Evolutionary conservation across 2,888 invertebrate genomes (phyloP), one percentile per base, ranked within the genome.

Genomic region (Aleiodes leptofemur): DNA sequence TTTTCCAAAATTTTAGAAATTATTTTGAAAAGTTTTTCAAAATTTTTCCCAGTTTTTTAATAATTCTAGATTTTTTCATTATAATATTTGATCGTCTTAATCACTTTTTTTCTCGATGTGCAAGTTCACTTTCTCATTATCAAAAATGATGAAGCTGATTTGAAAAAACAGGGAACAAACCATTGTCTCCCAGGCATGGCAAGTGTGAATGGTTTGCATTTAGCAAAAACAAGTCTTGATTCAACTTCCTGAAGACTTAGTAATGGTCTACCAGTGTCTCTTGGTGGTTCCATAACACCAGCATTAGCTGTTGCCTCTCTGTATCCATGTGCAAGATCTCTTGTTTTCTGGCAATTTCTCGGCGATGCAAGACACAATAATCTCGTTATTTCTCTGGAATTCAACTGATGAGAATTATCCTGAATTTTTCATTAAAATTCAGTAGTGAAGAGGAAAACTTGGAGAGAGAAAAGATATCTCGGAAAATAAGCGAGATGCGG

Each of bases 131-230:
- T 8, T 8, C 4, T 43, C 7, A 11, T 8, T 8, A 43, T 43
- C 7, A 11, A 43, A 9, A 43, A 43, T 43, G 0, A 38, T 38
- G 43, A 43, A 43, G 43, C 7, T 43, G 2, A 43, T 23, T 43
- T 43, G 9, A 43, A 9, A 9, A 43, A 43, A 43, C 7, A 9
- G 11, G 11, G 6, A 31, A 68, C 82, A 82, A 72, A 89, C 96
- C 96, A 96, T 89, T 96, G 96, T 69, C 96, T 92, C 34, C 96
- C 96, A 69, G 95, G 94, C 83, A 95, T 94, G 84, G 94, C 95
- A 87, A 97, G 90, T 71, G 95, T 94, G 88, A 97, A 97, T 71
- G 96, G 96, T 93, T 96, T 96, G 91, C 96, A 96, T 90, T 96
- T 94, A 84, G 96, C 96, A 91, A 97, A 97, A 83, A 97, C 96